Percentiles rank a stretch among this genome's conserved stretches.
Evolutionary conservation across 2,888 invertebrate species (phyloP).

Genomic region (Gari tellinella): DNA sequence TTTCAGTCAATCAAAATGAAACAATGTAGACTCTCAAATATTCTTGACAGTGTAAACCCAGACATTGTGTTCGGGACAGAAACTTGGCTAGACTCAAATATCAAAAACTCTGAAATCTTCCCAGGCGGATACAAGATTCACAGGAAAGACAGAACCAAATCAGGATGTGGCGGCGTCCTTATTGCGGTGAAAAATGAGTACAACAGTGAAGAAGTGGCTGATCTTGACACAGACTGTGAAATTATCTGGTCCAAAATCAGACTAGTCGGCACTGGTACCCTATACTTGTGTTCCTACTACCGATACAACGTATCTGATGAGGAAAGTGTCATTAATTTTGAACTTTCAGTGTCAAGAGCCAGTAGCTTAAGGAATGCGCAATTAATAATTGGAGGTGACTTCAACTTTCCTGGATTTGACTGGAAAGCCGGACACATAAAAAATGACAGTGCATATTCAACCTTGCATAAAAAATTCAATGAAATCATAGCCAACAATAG

Average conservation of each 20-base stretch:
- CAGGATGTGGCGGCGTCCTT: neutral
- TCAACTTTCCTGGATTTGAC: constrained; percentile 27
- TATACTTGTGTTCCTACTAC: too few species aligned
- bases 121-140: constrained; percentile 3
- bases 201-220: too few species aligned
- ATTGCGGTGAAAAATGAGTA: too few species aligned
- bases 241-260: too few species aligned
- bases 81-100: constrained; percentile 6
- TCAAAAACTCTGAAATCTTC: constrained; percentile 11
- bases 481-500: constrained; percentile 25
- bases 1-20: constrained; percentile 16
- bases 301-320: too few species aligned
- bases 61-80: constrained; percentile 16
- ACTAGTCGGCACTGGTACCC: too few species aligned
- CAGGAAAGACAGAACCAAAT: constrained; percentile 3
- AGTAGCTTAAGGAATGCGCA: constrained; percentile 1
- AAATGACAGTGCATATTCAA: constrained; percentile 1
- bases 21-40: neutral
- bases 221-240: too few species aligned
- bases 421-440: constrained; percentile 17
- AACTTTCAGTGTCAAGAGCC: neutral
- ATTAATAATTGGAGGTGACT: constrained; percentile 20
- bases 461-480: constrained; percentile 21
- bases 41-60: constrained; percentile 8
- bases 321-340: neutral